phyloP scores from a whole-genome alignment of 2,797 vertebrate species.

The Craterocephalus amniculus region DNA sequence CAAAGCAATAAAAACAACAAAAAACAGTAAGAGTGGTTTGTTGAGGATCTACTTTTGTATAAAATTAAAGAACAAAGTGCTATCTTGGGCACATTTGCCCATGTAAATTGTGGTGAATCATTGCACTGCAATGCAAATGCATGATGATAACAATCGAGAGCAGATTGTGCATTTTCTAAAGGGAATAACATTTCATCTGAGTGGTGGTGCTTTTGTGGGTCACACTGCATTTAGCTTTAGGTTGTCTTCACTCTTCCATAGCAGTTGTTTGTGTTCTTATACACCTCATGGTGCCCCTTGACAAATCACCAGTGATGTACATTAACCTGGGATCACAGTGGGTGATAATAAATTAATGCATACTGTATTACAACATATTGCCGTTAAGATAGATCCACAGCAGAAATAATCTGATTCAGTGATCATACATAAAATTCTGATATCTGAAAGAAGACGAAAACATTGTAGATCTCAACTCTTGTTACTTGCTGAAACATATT shows the following conservation, averaged over 20 bases:
- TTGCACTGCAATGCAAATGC: not conserved
- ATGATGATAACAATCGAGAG: not conserved
- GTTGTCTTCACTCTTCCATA: slow-evolving; percentile 8
- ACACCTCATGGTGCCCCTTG: too few relatives aligned
- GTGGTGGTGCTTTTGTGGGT: not conserved
- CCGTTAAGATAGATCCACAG: not conserved
- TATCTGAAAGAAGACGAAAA: not conserved
- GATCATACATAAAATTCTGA: too few relatives aligned
- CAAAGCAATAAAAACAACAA: slow-evolving; percentile 5
- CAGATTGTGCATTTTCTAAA: not conserved
- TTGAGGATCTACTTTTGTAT: not conserved
- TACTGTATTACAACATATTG: not conserved
- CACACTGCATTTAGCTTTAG: not conserved
- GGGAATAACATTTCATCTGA: not conserved
- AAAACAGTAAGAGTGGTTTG: not conserved
- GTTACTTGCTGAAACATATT: not conserved
- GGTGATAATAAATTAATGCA: not conserved
- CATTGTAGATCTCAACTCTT: not conserved
- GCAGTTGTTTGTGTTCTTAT: not conserved
- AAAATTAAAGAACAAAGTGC: not conserved
- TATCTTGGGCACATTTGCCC: not conserved
- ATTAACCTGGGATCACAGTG: too few relatives aligned
- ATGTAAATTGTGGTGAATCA: not conserved
- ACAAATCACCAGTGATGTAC: too few relatives aligned
- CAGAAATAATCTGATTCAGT: not conserved